Base-by-base conservation (phyloP, 2,113 vertebrate genomes). In the Cyanistes caeruleus region DNA sequence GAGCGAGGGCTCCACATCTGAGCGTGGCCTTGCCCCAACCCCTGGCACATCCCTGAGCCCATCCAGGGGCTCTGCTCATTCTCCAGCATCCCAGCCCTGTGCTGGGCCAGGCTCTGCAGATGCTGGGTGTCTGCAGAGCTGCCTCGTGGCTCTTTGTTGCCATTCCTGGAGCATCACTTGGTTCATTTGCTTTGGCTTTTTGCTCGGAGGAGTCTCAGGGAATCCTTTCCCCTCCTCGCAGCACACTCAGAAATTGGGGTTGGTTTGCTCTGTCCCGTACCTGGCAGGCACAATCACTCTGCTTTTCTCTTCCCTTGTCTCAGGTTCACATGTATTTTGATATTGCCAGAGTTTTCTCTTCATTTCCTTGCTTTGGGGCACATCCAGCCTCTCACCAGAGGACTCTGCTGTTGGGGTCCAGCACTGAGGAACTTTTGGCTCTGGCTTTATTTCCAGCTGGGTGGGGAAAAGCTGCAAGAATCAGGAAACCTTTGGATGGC, bases 41-140 rank as follows among this genome's bases (percentile, higher is more conserved):
- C 62, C 79, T 3, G 4, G 56, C 81, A 9, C 73, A 4, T 60
- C 84, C 20, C 44, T 24, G 37, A 4, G 43, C 77, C 89, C 16
- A 19, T 15, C 86, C 39, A 0, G 52, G 25, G 80, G 90, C 80
- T 56, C 62, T 0, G 2, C 33, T 35, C 49, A 6, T 51, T 7
- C 4, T 73, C 15, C 8, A 3, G 60, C 4, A 12, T 2, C 33
- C 35, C 1, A 0, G 1, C 33, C 35, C 1, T 0, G 1, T 7
- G 25, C 84, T 27, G 31, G 4, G 21, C 55, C 74, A 23, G 7
- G 82, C n/a, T 0, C 12, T 10, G 56, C 8, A 30, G 43, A 4
- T 1, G 0, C 6, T 44, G 0, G 16, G 41, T 27, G 13, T 46
- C 31, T 37, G 48, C 39, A 30, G 22, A 76, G 87, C 70, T 51